These are phyloP conservation scores for Gastrophryne carolinensis DNA, from an alignment of 2,797 vertebrate genomes.

Conservation along the genomic window DNA sequence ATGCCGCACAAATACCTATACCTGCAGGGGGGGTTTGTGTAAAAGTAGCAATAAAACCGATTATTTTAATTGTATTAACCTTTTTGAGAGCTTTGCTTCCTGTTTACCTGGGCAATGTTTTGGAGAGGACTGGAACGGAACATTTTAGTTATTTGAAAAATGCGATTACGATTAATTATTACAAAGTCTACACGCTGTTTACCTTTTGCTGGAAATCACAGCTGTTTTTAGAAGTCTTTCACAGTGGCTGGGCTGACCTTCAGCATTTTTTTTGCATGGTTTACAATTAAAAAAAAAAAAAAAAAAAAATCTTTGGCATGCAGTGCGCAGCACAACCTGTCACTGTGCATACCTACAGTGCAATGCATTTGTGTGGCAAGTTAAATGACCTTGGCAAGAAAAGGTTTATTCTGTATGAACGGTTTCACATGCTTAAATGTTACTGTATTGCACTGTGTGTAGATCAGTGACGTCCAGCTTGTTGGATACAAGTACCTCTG, in stretches of 20 bases:
- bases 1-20: too few relatives aligned
- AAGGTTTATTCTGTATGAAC: too few relatives aligned
- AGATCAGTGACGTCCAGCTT: too few relatives aligned
- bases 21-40: too few relatives aligned
- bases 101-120: too few relatives aligned
- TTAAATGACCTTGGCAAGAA: background rate
- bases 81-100: too few relatives aligned
- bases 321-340: background rate
- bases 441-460: too few relatives aligned
- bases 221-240: conserved; percentile 3
- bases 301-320: background rate
- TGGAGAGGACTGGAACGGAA: too few relatives aligned
- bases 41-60: too few relatives aligned
- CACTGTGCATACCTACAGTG: background rate
- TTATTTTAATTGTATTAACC: too few relatives aligned
- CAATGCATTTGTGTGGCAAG: background rate
- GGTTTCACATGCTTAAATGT: too few relatives aligned
- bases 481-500: too few relatives aligned
- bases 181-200: conserved; percentile 8
- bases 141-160: conserved; percentile 22
- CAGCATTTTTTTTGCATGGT: background rate
- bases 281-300: background rate
- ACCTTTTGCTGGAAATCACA: background rate
- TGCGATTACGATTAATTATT: conserved; percentile 38
- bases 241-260: conserved; percentile 9